Evolutionary conservation across 2,797 vertebrate species (phyloP).

Genomic region (Gambusia yucatana): DNA sequence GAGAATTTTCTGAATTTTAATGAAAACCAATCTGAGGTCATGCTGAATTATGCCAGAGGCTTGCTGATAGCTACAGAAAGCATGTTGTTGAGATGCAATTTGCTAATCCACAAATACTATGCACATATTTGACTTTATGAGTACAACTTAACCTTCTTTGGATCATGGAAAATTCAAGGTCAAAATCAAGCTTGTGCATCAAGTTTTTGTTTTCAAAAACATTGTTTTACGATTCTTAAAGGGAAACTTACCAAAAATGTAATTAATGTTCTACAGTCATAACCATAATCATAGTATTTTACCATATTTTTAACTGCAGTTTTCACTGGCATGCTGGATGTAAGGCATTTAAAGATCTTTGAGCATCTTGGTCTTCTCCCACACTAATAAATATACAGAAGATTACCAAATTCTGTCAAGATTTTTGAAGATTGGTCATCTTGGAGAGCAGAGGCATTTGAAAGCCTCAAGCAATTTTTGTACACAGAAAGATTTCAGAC

Average conservation of each 20-base stretch:
- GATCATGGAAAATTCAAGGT: neutral
- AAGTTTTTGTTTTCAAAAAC: neutral
- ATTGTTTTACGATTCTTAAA: constrained; percentile 1
- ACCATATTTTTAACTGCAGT: neutral
- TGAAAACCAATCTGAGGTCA: neutral
- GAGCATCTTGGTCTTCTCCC: neutral
- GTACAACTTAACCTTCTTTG: neutral
- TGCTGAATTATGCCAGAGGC: neutral
- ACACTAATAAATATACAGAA: neutral
- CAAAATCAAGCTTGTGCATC: neutral
- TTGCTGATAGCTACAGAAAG: neutral
- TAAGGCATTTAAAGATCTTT: neutral
- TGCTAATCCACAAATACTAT: neutral
- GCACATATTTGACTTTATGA: neutral
- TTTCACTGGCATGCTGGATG: neutral
- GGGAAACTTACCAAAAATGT: neutral
- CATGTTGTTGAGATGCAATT: neutral
- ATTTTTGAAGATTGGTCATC: neutral
- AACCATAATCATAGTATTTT: neutral
- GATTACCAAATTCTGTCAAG: neutral
- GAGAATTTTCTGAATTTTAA: neutral
- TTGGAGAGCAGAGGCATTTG: neutral
- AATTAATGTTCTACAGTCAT: neutral
- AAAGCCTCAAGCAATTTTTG: neutral
- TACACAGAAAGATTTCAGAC: neutral